These are phyloP conservation scores for Pipistrellus nathusii DNA, from an alignment of 2,797 vertebrate genomes.

Conservation along the genomic window DNA sequence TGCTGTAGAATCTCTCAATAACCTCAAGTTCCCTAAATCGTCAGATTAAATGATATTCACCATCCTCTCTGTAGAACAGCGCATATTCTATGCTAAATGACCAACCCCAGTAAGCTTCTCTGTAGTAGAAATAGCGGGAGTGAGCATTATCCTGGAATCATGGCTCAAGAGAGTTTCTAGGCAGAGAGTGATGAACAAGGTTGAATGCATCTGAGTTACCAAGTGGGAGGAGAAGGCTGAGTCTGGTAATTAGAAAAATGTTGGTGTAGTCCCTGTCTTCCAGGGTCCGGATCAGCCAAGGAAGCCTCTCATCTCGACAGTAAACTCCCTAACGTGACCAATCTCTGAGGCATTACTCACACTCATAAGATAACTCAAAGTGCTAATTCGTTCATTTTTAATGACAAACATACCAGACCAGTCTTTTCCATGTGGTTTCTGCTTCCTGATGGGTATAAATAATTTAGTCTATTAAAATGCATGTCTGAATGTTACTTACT, in stretches of 20 bases:
- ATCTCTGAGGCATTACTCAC: background rate
- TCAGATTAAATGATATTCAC: background rate
- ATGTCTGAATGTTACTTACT: background rate
- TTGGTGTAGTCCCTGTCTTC: background rate
- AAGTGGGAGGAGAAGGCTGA: background rate
- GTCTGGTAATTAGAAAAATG: background rate
- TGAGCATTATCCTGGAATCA: background rate
- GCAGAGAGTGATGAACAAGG: background rate
- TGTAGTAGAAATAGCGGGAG: background rate
- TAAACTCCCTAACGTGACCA: background rate
- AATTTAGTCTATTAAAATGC: background rate
- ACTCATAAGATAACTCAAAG: background rate
- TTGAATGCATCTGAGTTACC: background rate
- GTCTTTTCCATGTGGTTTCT: background rate
- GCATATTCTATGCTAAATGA: background rate
- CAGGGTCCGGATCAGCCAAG: background rate
- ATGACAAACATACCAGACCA: background rate
- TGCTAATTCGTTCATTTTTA: background rate
- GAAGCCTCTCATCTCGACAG: background rate
- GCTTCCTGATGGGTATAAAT: constrained; percentile 10
- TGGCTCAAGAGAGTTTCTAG: background rate
- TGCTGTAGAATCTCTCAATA: background rate
- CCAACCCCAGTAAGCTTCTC: background rate
- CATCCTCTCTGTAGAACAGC: background rate
- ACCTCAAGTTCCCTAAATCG: background rate